Evolutionary conservation across 2,888 invertebrate species (phyloP).

Genomic region (Metalampra italica): DNA sequence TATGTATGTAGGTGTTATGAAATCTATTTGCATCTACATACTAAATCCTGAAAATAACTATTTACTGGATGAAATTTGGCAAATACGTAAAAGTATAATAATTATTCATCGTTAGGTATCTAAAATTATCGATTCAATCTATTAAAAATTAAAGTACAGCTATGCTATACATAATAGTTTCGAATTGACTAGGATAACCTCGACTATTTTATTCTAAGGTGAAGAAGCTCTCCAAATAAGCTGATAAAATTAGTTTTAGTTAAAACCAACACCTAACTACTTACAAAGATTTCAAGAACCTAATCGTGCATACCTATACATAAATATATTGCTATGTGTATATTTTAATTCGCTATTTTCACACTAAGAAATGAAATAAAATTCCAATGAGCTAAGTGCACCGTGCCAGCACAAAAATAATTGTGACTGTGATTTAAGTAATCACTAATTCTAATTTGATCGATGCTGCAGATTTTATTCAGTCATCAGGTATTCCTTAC

Average conservation of each 20-base stretch:
- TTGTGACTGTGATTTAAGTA: slow-evolving; percentile 37
- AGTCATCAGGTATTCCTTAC: slow-evolving; percentile 43
- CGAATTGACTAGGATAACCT: slow-evolving; percentile 47
- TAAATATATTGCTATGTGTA: slow-evolving; percentile 3
- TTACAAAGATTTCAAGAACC: slow-evolving; percentile 1
- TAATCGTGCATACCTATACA: slow-evolving; percentile 2
- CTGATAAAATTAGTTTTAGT: slow-evolving; percentile 9
- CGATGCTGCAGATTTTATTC: slow-evolving; percentile 38
- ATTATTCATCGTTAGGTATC: not conserved
- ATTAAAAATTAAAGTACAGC: slow-evolving; percentile 17
- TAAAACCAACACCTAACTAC: slow-evolving; percentile 15
- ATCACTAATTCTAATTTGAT: slow-evolving; percentile 38
- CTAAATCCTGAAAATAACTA: slow-evolving; percentile 10
- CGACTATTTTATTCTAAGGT: slow-evolving; percentile 16
- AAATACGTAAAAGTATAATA: slow-evolving; percentile 17
- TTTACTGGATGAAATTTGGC: slow-evolving; percentile 18
- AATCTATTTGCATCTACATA: slow-evolving; percentile 2
- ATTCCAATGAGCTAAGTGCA: slow-evolving; percentile 56
- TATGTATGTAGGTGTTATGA: no score
- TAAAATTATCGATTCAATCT: not conserved
- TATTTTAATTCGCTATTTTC: slow-evolving; percentile 13
- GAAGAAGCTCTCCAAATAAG: slow-evolving; percentile 11
- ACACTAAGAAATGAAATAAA: slow-evolving; percentile 13
- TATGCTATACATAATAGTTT: slow-evolving; percentile 24
- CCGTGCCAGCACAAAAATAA: slow-evolving; percentile 58